Evolutionary conservation across 2,113 vertebrate species (phyloP).

Genomic region (Meleagris gallopavo): DNA sequence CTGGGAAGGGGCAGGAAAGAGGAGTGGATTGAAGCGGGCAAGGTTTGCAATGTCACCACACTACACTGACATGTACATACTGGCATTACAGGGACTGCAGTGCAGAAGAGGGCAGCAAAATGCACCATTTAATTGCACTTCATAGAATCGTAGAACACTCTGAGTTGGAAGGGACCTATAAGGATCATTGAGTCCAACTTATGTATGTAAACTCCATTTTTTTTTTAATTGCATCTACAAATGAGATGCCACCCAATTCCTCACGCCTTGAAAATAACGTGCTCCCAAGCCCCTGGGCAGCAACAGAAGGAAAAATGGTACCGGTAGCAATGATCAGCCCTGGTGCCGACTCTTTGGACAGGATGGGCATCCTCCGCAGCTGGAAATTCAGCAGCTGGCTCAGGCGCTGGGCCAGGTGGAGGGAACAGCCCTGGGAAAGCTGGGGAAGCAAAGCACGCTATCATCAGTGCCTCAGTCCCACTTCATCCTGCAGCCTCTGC

Average conservation of each 20-base stretch:
- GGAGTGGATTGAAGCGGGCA: not conserved
- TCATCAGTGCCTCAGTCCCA: not conserved
- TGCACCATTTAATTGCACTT: not conserved
- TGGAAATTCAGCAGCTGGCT: constrained; percentile 96
- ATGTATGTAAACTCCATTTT: not conserved
- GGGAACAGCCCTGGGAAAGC: constrained; percentile 92
- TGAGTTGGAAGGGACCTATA: too few relatives aligned
- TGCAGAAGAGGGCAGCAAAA: not conserved
- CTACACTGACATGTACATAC: not conserved
- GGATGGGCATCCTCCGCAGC: constrained; percentile 91
- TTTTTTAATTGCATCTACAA: not conserved
- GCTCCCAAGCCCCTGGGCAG: accelerated
- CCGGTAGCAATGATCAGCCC: constrained; percentile 96
- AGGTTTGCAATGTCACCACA: not conserved
- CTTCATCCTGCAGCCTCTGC: accelerated
- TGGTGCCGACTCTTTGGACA: constrained; percentile 95
- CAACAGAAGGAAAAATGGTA: constrained; percentile 29
- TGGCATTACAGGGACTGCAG: not conserved
- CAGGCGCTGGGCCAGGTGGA: constrained; percentile 95
- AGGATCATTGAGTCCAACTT: too few relatives aligned
- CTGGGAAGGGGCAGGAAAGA: accelerated
- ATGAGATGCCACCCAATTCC: not conserved
- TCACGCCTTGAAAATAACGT: accelerated
- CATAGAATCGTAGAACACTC: too few relatives aligned
- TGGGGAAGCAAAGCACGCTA: constrained; percentile 21